Base-by-base conservation (phyloP, 2,797 vertebrate species). In the Sebastes hubbsi region DNA sequence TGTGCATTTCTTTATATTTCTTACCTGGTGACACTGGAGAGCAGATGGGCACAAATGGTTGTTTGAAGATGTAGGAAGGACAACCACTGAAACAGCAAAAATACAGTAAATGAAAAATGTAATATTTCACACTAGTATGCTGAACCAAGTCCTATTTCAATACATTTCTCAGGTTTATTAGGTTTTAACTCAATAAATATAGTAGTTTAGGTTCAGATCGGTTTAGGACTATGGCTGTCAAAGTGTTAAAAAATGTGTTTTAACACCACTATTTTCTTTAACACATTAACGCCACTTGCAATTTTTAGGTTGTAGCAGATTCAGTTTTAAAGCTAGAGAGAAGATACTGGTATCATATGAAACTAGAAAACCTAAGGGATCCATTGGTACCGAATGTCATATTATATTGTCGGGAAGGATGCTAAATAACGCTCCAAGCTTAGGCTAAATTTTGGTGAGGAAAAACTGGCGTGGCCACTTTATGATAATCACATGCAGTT, bases 11-110 rank as follows among this genome's bases (percentile, higher is more conserved):
- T 22, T 4, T 32, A 1, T 29, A 2, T 34, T 22, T 80, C 75
- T 74, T 88, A 90, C 96, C 96, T 14, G 96, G 93, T 2, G 97
- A 96, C 69, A 93, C 91, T 0, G 95, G 94, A 1, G 96, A 94
- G 0, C 94, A 93, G 16, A 95, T 91, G 36, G 96, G 95, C 69
- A 97, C 89, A 61, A 97, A 95, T 0, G 97, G 96, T 72, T 97
- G 97, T 85, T 96, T 97, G 86, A 98, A 96, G 90, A 94, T 95
- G 60, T 94, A 95, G 30, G 96, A 95, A 0, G 97, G 97, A 61
- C 96, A 96, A 71, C 96, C 92, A 46, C 96, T 97, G 88, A 38
- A 84, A 93, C 34, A 89, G 32, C 38, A 77, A 81, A 55, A 77
- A 46, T 14, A 79, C 16, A 85, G 46, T 10, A 42, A 29, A 42